Evolutionary conservation across 2,797 vertebrate species (phyloP).

Genomic region (Peromyscus melanophrys): DNA sequence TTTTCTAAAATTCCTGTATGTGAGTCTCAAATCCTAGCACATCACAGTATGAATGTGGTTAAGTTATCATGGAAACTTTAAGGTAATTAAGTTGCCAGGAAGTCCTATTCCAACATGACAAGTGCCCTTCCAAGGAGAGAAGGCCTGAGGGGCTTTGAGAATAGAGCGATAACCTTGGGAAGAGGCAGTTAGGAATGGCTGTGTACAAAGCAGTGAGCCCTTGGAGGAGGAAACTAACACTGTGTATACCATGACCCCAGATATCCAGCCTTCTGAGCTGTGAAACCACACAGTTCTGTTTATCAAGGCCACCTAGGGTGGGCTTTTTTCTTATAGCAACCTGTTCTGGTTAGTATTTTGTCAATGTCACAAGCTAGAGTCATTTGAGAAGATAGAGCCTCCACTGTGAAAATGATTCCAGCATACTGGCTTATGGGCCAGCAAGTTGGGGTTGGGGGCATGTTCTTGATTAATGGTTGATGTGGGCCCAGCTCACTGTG

Average conservation of each 20-base stretch:
- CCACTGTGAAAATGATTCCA: not conserved
- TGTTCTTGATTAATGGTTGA: not conserved
- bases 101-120: not conserved
- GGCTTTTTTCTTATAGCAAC: not conserved
- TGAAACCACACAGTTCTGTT: not conserved
- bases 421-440: not conserved
- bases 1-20: not conserved
- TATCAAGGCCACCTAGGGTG: no score
- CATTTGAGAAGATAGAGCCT: not conserved
- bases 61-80: not conserved
- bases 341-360: not conserved
- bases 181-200: not conserved
- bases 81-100: not conserved
- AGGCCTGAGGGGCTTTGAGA: no score
- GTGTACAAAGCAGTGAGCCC: not conserved
- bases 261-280: not conserved
- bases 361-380: no score
- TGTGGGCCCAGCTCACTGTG: not conserved
- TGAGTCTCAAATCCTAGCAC: not conserved
- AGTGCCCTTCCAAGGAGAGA: not conserved
- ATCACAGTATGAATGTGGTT: not conserved
- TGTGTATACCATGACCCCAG: not conserved
- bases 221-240: not conserved
- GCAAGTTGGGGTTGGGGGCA: not conserved
- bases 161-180: accelerated